Percentiles rank a stretch among this genome's conserved stretches.
Evolutionary conservation across 1,140 invertebrate species (phyloP).

Genomic region (Nomia melanderi): DNA sequence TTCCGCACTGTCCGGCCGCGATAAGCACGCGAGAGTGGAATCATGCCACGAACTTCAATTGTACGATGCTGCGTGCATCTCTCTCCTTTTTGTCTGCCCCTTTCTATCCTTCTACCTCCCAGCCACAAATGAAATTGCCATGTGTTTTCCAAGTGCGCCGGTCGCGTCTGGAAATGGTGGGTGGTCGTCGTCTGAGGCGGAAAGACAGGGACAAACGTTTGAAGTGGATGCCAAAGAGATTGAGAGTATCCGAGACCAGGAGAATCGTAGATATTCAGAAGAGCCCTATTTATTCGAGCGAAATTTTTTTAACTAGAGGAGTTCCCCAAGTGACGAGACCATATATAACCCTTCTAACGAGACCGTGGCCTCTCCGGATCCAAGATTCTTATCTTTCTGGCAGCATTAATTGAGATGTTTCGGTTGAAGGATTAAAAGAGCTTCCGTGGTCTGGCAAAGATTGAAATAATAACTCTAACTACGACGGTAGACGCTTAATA

Average conservation of each 20-base stretch:
- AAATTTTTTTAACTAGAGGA: no score
- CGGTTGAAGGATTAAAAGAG: no score
- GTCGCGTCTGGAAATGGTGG: conserved; percentile 10
- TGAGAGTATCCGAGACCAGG: conserved; percentile 18
- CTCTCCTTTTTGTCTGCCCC: no score
- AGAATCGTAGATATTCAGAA: not conserved
- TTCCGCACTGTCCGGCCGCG: conserved; percentile 55
- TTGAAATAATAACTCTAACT: no score
- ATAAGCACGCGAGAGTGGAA: conserved; percentile 59
- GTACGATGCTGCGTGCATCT: conserved; percentile 29
- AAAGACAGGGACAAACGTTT: conserved; percentile 4
- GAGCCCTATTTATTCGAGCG: no score
- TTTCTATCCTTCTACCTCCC: not conserved
- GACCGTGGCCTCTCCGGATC: no score
- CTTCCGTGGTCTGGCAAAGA: no score
- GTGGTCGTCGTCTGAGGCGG: conserved; percentile 20
- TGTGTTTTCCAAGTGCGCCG: conserved; percentile 37
- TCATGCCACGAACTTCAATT: conserved; percentile 60
- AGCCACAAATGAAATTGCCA: conserved; percentile 42
- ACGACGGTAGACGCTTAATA: no score
- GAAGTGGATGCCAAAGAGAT: conserved; percentile 2
- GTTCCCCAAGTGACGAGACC: no score
- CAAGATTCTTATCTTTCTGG: no score
- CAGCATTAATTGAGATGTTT: no score
- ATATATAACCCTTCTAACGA: no score